These are phyloP conservation scores for Meandrusa payeni DNA, from an alignment of 2,888 invertebrate species.

Conservation along the genomic window DNA sequence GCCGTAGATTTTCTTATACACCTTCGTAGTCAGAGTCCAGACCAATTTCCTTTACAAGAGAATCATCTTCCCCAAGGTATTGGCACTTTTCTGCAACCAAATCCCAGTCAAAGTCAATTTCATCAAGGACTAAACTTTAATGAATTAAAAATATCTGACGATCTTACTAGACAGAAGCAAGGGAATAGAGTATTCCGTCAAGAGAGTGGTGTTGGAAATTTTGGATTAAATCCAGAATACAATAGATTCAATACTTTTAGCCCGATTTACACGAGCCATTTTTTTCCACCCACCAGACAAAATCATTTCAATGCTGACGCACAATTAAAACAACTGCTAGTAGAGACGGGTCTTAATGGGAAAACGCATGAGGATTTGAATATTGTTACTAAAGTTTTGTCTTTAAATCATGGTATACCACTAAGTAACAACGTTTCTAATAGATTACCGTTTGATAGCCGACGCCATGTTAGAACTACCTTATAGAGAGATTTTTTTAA, in stretches of 20 bases:
- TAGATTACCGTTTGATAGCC: slow-evolving; percentile 64
- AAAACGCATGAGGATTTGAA: slow-evolving; percentile 87
- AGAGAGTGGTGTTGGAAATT: slow-evolving; percentile 82
- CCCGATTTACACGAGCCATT: slow-evolving; percentile 50
- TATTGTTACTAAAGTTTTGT: slow-evolving; percentile 90
- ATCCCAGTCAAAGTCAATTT: slow-evolving; percentile 42
- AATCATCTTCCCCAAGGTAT: slow-evolving; percentile 73
- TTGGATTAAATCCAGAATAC: slow-evolving; percentile 76
- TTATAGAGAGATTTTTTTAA: slow-evolving; percentile 20
- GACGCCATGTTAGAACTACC: slow-evolving; percentile 53
- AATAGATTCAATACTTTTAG: slow-evolving; percentile 63
- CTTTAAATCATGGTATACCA: slow-evolving; percentile 87
- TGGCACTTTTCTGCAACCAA: slow-evolving; percentile 61
- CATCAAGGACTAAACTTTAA: slow-evolving; percentile 57
- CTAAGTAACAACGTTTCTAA: slow-evolving; percentile 61
- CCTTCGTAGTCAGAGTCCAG: slow-evolving; percentile 64
- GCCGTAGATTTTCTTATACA: slow-evolving; percentile 76
- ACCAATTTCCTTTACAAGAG: slow-evolving; percentile 71
- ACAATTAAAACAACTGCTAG: slow-evolving; percentile 83
- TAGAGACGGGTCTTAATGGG: slow-evolving; percentile 83
- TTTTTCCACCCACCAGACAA: slow-evolving; percentile 52
- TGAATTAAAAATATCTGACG: slow-evolving; percentile 47
- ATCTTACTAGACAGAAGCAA: slow-evolving; percentile 57
- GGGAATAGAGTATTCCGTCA: slow-evolving; percentile 77
- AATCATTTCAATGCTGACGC: slow-evolving; percentile 66